Evolutionary conservation across 2,113 vertebrate species (phyloP).

Genomic region (Isichthys henryi): DNA sequence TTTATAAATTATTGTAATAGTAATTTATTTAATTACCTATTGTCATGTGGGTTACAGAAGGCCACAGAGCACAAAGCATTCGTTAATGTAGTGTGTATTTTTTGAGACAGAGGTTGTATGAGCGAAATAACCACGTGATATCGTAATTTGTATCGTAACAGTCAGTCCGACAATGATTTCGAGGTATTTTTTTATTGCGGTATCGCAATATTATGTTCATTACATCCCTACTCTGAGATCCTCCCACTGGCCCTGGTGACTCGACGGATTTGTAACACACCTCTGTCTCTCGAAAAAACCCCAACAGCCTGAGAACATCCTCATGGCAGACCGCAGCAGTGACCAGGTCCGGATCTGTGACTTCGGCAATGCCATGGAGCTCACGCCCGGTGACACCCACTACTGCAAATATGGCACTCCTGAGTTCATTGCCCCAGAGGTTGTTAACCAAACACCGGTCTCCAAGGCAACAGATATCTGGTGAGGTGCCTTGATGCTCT

Average conservation of each 20-base stretch:
- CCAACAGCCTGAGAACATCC: conserved; percentile 86
- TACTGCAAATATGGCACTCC: conserved; percentile 94
- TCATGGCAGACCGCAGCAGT: conserved; percentile 71
- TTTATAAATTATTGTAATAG: too few relatives aligned
- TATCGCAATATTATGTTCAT: too few relatives aligned
- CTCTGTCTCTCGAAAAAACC: neutral
- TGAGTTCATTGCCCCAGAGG: conserved; percentile 90
- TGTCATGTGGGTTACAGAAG: too few relatives aligned
- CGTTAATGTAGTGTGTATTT: too few relatives aligned
- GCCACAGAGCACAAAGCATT: too few relatives aligned
- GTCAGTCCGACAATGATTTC: too few relatives aligned
- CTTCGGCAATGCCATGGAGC: conserved; percentile 78
- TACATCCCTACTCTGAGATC: neutral
- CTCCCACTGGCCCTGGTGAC: neutral
- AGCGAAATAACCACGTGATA: too few relatives aligned
- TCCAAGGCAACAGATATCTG: conserved; percentile 88
- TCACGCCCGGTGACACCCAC: conserved; percentile 73
- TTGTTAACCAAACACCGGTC: conserved; percentile 88
- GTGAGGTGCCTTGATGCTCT: conserved; percentile 50
- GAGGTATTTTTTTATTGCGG: too few relatives aligned
- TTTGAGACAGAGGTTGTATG: too few relatives aligned
- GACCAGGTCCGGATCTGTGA: conserved; percentile 91
- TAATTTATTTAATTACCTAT: too few relatives aligned
- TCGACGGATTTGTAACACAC: neutral
- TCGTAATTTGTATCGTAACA: too few relatives aligned